A percentile compares a stretch with the other conserved stretches of the same genome.
Conservation (phyloP, 2,888 invertebrate species). For the Chymomyza caudatula region DNA sequence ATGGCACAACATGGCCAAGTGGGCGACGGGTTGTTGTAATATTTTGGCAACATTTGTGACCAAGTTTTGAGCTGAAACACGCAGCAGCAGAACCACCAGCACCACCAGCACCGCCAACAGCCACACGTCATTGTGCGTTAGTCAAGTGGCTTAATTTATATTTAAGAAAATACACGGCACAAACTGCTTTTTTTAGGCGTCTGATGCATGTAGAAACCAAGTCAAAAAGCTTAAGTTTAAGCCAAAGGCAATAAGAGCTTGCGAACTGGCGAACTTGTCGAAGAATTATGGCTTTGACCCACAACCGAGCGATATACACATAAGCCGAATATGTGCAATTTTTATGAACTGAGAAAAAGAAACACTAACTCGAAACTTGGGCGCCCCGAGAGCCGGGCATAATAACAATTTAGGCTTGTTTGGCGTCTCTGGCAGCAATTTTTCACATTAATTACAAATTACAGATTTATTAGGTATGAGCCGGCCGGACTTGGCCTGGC, state of each 20-base stretch:
- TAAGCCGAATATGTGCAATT: conserved; percentile 40
- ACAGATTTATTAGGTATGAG: conserved; percentile 71
- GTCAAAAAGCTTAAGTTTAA: conserved; percentile 8
- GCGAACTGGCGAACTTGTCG: conserved; percentile 64
- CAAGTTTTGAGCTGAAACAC: conserved; percentile 40
- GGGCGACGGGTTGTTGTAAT: conserved; percentile 8
- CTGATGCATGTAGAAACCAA: conserved; percentile 1
- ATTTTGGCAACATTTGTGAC: conserved; percentile 39
- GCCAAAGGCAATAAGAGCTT: conserved; percentile 42
- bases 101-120: not conserved
- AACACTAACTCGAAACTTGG: not conserved
- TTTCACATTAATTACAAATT: conserved; percentile 75
- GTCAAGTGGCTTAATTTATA: conserved; percentile 69
- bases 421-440: conserved; percentile 64
- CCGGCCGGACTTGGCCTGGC: not conserved
- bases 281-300: conserved; percentile 74
- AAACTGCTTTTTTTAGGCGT: conserved; percentile 35
- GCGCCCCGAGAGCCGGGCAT: conserved; percentile 22
- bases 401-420: conserved; percentile 73
- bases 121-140: conserved; percentile 52
- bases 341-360: conserved; percentile 42
- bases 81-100: not conserved
- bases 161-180: conserved; percentile 59
- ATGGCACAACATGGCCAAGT: conserved; percentile 56
- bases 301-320: conserved; percentile 39